Percentiles rank a stretch among this genome's conserved stretches.
Evolutionary conservation across 2,888 invertebrate species (phyloP).

Genomic region (Drosophila birchii): DNA sequence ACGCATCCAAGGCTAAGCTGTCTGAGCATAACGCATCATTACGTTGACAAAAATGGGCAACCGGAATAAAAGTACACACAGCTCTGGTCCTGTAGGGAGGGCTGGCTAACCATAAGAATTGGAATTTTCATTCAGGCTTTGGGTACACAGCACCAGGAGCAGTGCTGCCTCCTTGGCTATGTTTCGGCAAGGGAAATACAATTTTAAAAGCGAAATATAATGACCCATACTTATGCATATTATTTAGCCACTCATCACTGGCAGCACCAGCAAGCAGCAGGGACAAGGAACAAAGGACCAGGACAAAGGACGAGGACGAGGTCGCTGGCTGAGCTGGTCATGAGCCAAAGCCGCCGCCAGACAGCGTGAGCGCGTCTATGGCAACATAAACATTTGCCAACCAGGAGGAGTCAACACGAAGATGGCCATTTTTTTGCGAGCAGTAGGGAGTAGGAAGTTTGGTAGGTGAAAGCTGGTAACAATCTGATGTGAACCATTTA

Average conservation of each 20-base stretch:
- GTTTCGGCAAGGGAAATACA: background rate
- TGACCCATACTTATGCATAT: conserved; percentile 16
- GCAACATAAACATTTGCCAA: conserved; percentile 42
- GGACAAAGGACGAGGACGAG: background rate
- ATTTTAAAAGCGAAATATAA: background rate
- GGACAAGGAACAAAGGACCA: background rate
- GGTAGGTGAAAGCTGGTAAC: background rate
- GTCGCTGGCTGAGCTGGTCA: conserved; percentile 24
- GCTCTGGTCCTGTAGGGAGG: background rate
- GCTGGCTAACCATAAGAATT: conserved; percentile 26
- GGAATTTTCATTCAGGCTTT: conserved; percentile 39
- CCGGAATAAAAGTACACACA: conserved; percentile 6
- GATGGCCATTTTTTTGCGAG: background rate
- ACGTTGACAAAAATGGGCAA: conserved; percentile 60
- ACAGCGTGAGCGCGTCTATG: conserved; percentile 37
- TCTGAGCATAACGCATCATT: conserved; percentile 73
- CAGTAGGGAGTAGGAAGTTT: background rate
- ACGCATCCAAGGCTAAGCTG: conserved; percentile 46
- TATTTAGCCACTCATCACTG: conserved; percentile 17
- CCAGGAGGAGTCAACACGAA: conserved; percentile 4
- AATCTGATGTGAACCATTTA: conserved; percentile 26
- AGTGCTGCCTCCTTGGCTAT: conserved; percentile 7
- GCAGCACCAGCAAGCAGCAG: background rate
- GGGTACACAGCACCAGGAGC: conserved; percentile 16
- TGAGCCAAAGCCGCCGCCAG: conserved; percentile 38